Conservation (phyloP, 2,888 invertebrate genomes). For the Linnaemya tessellans region DNA sequence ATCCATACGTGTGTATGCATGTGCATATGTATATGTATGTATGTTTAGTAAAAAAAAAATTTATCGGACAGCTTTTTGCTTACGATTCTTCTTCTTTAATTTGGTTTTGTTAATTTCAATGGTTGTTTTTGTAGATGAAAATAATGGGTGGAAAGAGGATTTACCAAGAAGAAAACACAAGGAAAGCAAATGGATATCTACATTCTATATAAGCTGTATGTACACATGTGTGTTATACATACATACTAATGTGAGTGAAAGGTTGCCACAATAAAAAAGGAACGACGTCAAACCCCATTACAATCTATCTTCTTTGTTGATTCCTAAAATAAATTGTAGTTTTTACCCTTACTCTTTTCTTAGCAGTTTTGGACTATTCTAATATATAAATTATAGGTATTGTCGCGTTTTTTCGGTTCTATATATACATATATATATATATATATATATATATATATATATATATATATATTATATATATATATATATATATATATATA, state of each 20-base stretch:
- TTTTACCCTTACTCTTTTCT: constrained; percentile 32
- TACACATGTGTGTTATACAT: not conserved
- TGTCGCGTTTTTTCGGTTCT: constrained; percentile 58
- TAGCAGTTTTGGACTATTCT: constrained; percentile 61
- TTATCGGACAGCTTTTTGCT: constrained; percentile 63
- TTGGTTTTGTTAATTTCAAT: constrained; percentile 7
- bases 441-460: no score
- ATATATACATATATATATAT: no score
- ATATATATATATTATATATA: no score
- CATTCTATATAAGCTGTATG: not conserved
- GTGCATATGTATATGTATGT: not conserved
- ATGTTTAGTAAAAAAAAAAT: not conserved
- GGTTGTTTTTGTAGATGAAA: constrained; percentile 40
- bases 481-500: no score
- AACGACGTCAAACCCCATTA: constrained; percentile 52
- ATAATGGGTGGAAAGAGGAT: constrained; percentile 52
- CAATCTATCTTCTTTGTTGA: constrained; percentile 66
- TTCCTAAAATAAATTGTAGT: constrained; percentile 58
- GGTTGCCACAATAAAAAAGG: constrained; percentile 53
- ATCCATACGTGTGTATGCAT: no score
- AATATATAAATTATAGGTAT: constrained; percentile 26
- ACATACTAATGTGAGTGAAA: constrained; percentile 41
- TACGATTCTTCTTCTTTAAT: constrained; percentile 48
- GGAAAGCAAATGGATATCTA: constrained; percentile 35
- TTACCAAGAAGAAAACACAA: constrained; percentile 27